Evolutionary conservation across 92 coral and sea anemone genomes (phyloP), one percentile per base, ranked within the genome.

Genomic region (Phenganax stokvisi): DNA sequence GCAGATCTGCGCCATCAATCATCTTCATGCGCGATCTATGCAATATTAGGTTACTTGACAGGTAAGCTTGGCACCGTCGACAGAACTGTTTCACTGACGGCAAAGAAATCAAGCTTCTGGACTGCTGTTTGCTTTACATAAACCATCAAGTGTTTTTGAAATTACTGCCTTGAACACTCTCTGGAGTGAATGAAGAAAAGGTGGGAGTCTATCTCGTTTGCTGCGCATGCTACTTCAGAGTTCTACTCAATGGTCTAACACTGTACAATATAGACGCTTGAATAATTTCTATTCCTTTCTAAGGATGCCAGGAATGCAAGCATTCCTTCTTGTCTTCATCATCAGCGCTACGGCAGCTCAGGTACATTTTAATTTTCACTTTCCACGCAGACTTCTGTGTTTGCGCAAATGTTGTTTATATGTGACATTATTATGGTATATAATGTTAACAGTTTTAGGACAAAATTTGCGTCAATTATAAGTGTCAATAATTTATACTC

Each of bases 11-110:
- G 72, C 68, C 61, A 65, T 79, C 83, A 79, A 79, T 79, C 83
- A 79, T 79, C 71, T 62, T 61, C 9, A 58, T 25, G 37, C 57
- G 73, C 73, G 74, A 60, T 65, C 10, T 68, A 62, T 79, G 83
- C 61, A 64, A 79, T 79, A 79, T 79, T 79, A 79, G 28, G 69
- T 79, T 79, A 79, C 83, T 79, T 79, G 74, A 79, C 63, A 79
- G 83, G 65, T 73, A 64, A 79, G 83, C 72, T 47, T 79, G 57
- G 83, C 73, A 79, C 83, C 60, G 62, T 79, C 83, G 44, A 63
- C 83, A 64, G 83, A 64, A 57, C 51, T 20, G 57, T 61, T 79
- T 79, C 57, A 30, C 83, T 54, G 83, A 65, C 74, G 74, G 73
- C 11, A 57, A 57, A 29, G 44, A 76, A 76, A 30, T 54, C 53